Base-by-base conservation (phyloP, 2,797 vertebrate genomes). In the Silurus lanzhouensis region DNA sequence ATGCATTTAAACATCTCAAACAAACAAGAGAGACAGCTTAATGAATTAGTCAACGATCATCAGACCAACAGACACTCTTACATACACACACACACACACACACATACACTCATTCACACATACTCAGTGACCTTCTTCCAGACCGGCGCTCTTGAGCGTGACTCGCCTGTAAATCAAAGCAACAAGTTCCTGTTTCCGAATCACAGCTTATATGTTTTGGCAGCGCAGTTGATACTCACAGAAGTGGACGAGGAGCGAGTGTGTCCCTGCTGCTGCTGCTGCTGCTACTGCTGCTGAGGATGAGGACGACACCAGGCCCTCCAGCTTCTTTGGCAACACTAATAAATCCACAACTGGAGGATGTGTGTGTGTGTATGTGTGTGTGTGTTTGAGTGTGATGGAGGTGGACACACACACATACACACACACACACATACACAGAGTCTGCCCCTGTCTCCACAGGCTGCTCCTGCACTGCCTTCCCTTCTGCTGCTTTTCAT, bases 151-250 rank as follows among this genome's bases (percentile, higher is more conserved):
- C 46, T 52, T 3, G 52, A 60, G 68, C 82, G 22, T 66, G 85
- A 84, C 82, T 80, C n/a, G 77, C 77, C 61, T 72, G 71, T 15
- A 68, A 74, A 81, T 52, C 55, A 84, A 76, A 84, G 86, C 61
- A 87, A 68, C 86, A 81, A 67, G 86, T 87, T 68, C 84, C 84
- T 82, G 61, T 86, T 84, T 76, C 72, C 61, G 27, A 66, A 84
- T 64, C 25, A 44, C 52, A 60, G 57, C 68, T 63, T 9, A 7
- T 83, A 72, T 48, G 58, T 80, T 61, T 58, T 48, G 61, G 44
- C 68, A 74, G 46, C 22, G 64, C 82, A 83, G 79, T 85, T 90
- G 78, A 78, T 91, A 93, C 92, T 94, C 89, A 94, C 93, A 90
- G 90, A 84, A 79, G 83, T 86, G 83, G 79, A 81, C 17, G 63